Evolutionary conservation across 2,113 vertebrate genomes (phyloP).

Genomic region (Felis catus): F.catus_Fca126_mat1.0 CM031413.1:13965501-13966000

Average conservation of each 20-base stretch:
- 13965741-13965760: neutral
- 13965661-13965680: neutral
- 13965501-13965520: accelerated
- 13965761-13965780: neutral
- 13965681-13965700: too few species aligned
- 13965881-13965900: neutral
- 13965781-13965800: too few species aligned
- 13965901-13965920: neutral
- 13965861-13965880: neutral
- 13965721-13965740: neutral
- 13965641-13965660: neutral
- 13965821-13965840: neutral
- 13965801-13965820: neutral
- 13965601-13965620: neutral
- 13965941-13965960: neutral
- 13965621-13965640: neutral
- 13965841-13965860: neutral
- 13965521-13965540: neutral
- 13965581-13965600: neutral
- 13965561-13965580: neutral
- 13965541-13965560: neutral
- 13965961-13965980: neutral
- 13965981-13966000: neutral
- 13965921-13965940: neutral
- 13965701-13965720: neutral